Evolutionary conservation across 1,140 invertebrate genomes (phyloP).

Genomic region (Himalopsyche phryganea): DNA sequence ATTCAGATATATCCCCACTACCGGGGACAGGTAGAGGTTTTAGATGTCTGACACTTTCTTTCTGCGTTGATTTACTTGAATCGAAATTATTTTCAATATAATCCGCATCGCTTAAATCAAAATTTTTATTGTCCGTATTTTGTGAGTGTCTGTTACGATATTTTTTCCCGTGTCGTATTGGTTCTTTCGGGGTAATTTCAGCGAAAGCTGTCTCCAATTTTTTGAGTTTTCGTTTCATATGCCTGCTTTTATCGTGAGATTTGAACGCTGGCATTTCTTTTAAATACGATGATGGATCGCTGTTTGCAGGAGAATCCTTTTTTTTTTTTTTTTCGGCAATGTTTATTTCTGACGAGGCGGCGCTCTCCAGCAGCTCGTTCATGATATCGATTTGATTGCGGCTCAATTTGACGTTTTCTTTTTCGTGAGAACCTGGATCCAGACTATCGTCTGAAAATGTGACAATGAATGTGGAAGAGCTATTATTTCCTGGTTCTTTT

Average conservation of each 20-base stretch:
- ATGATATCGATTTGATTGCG: conserved; percentile 19
- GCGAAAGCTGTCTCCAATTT: conserved; percentile 9
- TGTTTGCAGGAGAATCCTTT: background rate
- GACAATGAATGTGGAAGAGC: conserved; percentile 23
- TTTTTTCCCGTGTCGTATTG: conserved; percentile 29
- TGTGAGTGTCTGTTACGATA: conserved; percentile 12
- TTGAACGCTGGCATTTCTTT: background rate
- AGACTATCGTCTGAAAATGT: conserved; percentile 23
- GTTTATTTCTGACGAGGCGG: background rate
- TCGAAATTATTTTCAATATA: conserved; percentile 2
- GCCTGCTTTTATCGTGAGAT: conserved; percentile 12
- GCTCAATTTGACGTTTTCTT: background rate
- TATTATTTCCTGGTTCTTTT: conserved; percentile 19
- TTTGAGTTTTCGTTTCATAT: conserved; percentile 18
- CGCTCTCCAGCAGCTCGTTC: conserved; percentile 21
- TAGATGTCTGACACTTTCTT: background rate
- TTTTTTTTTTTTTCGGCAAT: background rate
- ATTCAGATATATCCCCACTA: conserved; percentile 25
- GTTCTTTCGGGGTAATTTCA: conserved; percentile 3
- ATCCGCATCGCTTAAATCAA: background rate
- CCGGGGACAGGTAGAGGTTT: conserved; percentile 4
- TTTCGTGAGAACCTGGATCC: too few relatives aligned
- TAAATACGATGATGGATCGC: background rate
- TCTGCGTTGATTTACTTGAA: background rate
- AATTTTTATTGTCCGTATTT: background rate